Evolutionary conservation across 2,797 vertebrate genomes (phyloP), one percentile per base, ranked within the genome.

Genomic region (Spinus pinus): DNA sequence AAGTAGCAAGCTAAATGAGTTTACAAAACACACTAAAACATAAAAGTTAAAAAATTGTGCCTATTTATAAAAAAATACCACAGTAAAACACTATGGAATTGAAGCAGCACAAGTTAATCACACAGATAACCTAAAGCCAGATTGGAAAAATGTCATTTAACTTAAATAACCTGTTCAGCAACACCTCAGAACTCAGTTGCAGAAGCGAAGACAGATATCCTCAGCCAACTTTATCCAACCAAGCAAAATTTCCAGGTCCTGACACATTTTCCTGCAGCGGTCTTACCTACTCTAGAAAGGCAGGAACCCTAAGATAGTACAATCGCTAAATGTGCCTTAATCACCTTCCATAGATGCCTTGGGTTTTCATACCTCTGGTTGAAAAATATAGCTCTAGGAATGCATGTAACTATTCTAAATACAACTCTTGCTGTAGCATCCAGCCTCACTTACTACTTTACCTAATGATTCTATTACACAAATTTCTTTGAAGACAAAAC

Each of bases 31-130:
- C 31, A 31, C n/a, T 62, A 75, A 72, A 65, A 81, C 81, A 62
- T 2, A 0, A 6, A 87, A 65, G 30, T 41, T 49, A 11, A 74
- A 69, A 33, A 41, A 35, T 18, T 1, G 2, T 27, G 12, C 20
- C 41, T 75, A 35, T n/a, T n/a, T 35, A 54, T 73, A 35, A 2
- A 6, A 11, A 79, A 42, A 30, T 39, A 3, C 0, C 5, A 19
- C 10, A 58, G 39, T 23, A 75, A 65, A 80, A 33, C 10, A 49
- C 18, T 5, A 6, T 12, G 28, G n/a, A 71, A 60, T 17, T 30
- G 62, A 69, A 82, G 33, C 10, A 64, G 33, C 7, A 47, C 7
- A 51, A 47, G 17, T 13, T 85, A 53, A 54, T 79, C 37, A 79
- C 1, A 8, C 12, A 88, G 25, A 72, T 23, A 85, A 82, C 28